Base-by-base conservation (phyloP, 1,140 invertebrate species). In the Hermetia illucens region DNA sequence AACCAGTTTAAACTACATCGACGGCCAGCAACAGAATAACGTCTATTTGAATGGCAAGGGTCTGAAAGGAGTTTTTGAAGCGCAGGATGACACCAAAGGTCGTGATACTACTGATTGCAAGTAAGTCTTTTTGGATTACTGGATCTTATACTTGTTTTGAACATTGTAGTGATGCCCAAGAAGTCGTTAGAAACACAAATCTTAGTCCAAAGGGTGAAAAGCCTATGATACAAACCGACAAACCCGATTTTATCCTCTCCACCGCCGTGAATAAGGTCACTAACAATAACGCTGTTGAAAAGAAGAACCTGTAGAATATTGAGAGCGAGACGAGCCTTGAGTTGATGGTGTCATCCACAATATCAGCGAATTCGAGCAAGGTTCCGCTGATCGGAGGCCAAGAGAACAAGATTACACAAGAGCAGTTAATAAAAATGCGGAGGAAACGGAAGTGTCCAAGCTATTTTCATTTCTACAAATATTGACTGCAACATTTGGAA, bases 381-480 rank as follows among this genome's bases (percentile, higher is more conserved):
- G 76, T 77, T 40, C 79, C 78, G 4, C 61, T 82, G 29, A 75
- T 82, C 42, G 66, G 61, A 25, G 61, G 62, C 38, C 66, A 65
- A 44, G 64, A 60, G 35, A 38, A 50, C 25, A 35, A 10, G 42
- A 47, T 39, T 5, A 44, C 33, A 44, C 37, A 38, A 48, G 42
- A 16, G 3, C 36, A 13, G 33, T n/a, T n/a, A n/a, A 38, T n/a
- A 52, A 49, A 21, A 45, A 42, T 16, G 46, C 27, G 10, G 61
- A 62, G 32, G 58, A 63, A 32, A 55, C 52, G 1, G 48, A 49
- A 36, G 74, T 89, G 0, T 74, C 73, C 1, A 73, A 73, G 52
- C 64, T 98, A 0, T 98, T 97, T 63, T 89, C 90, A 24, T 93
- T 94, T 58, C 68, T 97, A 3, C 94, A 98, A 68, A 79, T 98